phyloP scores from a whole-genome alignment of 1,140 invertebrate species.

The Drosophila kohkoa region DNA sequence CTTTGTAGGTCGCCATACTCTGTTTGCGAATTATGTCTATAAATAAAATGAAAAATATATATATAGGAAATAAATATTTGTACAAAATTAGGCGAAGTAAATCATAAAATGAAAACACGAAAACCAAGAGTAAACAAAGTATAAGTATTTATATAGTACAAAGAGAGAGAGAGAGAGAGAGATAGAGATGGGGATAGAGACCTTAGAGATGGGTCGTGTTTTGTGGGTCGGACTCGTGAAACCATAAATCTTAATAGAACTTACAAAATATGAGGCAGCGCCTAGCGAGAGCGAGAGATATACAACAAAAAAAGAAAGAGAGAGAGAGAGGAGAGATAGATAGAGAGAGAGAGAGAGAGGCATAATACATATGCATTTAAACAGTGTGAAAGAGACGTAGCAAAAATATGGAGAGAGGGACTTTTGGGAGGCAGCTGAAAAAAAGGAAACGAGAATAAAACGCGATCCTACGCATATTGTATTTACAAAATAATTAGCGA shows the following conservation, averaged over 20 bases:
- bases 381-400: slow-evolving; percentile 23
- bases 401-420: slow-evolving; percentile 3
- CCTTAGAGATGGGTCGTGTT: background rate
- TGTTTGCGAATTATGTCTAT: slow-evolving; percentile 85
- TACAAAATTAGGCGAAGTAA: slow-evolving; percentile 23
- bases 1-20: slow-evolving; percentile 77
- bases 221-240: background rate
- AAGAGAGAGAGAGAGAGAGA: background rate
- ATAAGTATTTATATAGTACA: slow-evolving; percentile 2
- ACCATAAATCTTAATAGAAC: slow-evolving; percentile 32
- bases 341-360: background rate
- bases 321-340: background rate
- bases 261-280: slow-evolving; percentile 51
- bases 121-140: slow-evolving; percentile 23
- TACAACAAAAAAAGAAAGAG: background rate
- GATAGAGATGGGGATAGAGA: background rate
- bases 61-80: slow-evolving; percentile 53
- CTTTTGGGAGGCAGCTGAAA: slow-evolving; percentile 19
- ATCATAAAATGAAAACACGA: slow-evolving; percentile 24
- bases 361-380: slow-evolving; percentile 21
- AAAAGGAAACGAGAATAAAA: slow-evolving; percentile 21
- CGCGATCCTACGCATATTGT: slow-evolving; percentile 31
- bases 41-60: slow-evolving; percentile 80
- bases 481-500: slow-evolving; percentile 28
- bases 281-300: slow-evolving; percentile 42